Evolutionary conservation across 2,797 vertebrate species (phyloP), one percentile per base, ranked within the genome.

Genomic region (Molothrus ater): DNA sequence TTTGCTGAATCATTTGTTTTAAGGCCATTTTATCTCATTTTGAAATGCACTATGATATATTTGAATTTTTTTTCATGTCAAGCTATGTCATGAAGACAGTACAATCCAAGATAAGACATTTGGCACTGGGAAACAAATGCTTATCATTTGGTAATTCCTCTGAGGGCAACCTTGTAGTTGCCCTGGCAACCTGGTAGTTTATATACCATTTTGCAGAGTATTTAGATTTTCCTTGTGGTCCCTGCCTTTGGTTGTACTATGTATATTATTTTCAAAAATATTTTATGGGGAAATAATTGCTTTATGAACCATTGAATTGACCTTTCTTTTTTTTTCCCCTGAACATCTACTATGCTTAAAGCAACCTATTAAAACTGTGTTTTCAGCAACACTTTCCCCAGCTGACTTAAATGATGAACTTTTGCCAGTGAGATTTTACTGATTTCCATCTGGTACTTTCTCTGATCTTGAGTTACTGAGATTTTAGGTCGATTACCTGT

Each of bases 301-400:
- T 80, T 86, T 69, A 61, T 81, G 90, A 95, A 69, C 72, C 71
- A 42, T 88, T 42, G 66, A 81, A 94, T 42, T 96, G 92, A 95
- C 66, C 56, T 64, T 68, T 70, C 19, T 8, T 34, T 80, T 69
- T 69, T 83, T 79, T 88, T 15, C 0, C 26, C 68, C 63, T 38
- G 40, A 85, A 74, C 28, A 54, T 91, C n/a, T 87, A 73, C 50
- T 87, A 93, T 96, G 92, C 96, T 93, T 61, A 98, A 96, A 93
- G 98, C 98, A 98, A 98, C 92, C 68, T 80, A 68, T 72, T 97
- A 95, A 40, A 65, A 85, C 26, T 95, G 68, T 65, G 53, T 96
- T 89, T 93, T 91, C 72, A 74, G 87, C 57, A 95, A 80, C 45
- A 72, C 87, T 85, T 93, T 91, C 12, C 81, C 75, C 54, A 82